Conservation (phyloP, 2,113 vertebrate species). For the Carassius gibelio region DNA sequence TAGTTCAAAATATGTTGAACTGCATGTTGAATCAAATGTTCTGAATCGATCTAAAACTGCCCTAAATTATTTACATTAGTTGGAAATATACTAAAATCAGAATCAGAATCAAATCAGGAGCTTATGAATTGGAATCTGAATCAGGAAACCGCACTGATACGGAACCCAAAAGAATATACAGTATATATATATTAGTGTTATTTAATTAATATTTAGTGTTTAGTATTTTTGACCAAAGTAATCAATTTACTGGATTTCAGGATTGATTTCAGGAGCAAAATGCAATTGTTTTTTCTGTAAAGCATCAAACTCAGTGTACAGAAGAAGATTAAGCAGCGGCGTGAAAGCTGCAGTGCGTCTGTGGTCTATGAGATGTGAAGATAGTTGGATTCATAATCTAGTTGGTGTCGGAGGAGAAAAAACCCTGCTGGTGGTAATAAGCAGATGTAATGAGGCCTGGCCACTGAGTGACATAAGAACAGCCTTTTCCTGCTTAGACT, state of each 20-base stretch:
- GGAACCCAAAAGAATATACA: too few species aligned
- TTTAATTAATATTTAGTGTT: neutral
- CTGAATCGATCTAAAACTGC: neutral
- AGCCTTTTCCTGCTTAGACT: slow-evolving; percentile 47
- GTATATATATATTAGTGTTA: too few species aligned
- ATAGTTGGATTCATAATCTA: slow-evolving; percentile 48
- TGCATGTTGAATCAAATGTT: neutral
- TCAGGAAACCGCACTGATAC: too few species aligned
- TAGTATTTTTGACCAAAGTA: neutral
- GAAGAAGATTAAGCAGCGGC: neutral
- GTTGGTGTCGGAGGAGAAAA: slow-evolving; percentile 41
- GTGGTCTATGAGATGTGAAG: slow-evolving; percentile 31
- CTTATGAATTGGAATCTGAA: neutral
- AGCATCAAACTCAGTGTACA: neutral
- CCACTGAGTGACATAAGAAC: slow-evolving; percentile 44
- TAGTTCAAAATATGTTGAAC: neutral
- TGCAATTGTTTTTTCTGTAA: neutral
- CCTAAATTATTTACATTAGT: neutral
- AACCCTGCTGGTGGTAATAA: slow-evolving; percentile 52
- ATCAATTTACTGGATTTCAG: neutral
- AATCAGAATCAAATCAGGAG: neutral
- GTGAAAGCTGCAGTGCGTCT: neutral
- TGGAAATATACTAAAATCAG: neutral
- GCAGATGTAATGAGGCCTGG: slow-evolving; percentile 54
- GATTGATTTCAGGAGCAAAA: neutral